phyloP scores from a whole-genome alignment of 2,113 vertebrate species.

The Shinisaurus crocodilurus region DNA sequence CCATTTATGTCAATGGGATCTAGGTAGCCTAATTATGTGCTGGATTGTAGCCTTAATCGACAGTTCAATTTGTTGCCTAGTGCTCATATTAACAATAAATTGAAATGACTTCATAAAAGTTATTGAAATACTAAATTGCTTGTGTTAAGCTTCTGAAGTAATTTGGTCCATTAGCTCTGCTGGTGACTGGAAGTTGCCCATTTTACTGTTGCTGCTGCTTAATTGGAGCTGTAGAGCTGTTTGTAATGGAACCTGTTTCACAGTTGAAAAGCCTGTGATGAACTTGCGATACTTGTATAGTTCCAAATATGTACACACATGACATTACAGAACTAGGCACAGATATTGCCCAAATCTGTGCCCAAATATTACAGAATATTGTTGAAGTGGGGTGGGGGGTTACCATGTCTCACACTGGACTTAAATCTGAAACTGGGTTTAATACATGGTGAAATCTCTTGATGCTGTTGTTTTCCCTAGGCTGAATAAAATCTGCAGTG shows the following conservation, averaged over 20 bases:
- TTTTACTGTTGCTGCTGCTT: not conserved
- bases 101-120: not conserved
- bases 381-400: not conserved
- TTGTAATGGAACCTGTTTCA: not conserved
- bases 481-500: slow-evolving; percentile 94
- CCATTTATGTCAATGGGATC: not conserved
- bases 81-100: not conserved
- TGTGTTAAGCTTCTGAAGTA: slow-evolving; percentile 6
- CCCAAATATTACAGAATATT: too few species aligned
- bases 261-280: not conserved
- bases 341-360: too few species aligned
- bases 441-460: not conserved
- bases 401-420: not conserved
- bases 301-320: not conserved
- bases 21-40: not conserved
- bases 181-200: not conserved
- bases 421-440: fast-evolving
- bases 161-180: not conserved
- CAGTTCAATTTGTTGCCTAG: slow-evolving; percentile 1
- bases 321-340: not conserved
- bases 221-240: slow-evolving; percentile 14
- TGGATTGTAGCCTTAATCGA: slow-evolving; percentile 7
- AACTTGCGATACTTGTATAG: fast-evolving
- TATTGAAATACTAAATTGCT: not conserved
- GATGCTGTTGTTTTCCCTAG: slow-evolving; percentile 77